phyloP scores from a whole-genome alignment of 1,140 invertebrate genomes.

The Paramacrobiotus metropolitanus region DNA sequence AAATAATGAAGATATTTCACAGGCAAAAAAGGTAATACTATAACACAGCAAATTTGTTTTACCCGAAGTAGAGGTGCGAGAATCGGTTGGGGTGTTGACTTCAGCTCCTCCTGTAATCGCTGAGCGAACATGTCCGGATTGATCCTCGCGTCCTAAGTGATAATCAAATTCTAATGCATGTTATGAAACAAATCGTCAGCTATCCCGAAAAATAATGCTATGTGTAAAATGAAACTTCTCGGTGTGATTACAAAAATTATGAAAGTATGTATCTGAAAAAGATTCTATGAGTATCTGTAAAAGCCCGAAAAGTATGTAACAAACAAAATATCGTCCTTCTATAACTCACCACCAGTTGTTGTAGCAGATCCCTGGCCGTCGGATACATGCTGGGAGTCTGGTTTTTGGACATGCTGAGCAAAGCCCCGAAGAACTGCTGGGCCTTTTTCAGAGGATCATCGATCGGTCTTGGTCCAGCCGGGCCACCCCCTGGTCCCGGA shows the following conservation, averaged over 20 bases:
- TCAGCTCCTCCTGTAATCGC: neutral
- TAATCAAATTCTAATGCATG: too few relatives aligned
- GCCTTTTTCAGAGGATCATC: neutral
- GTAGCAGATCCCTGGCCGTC: neutral
- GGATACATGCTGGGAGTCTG: neutral
- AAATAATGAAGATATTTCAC: too few relatives aligned
- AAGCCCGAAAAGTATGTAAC: neutral
- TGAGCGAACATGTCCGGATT: neutral
- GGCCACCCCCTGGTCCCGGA: too few relatives aligned
- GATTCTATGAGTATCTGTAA: neutral
- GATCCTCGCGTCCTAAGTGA: neutral
- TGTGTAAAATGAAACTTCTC: neutral
- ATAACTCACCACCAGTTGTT: neutral
- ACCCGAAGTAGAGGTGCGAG: neutral
- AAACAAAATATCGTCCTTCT: neutral
- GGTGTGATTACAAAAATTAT: neutral
- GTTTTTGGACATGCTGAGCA: neutral
- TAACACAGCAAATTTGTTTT: too few relatives aligned
- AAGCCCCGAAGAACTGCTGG: neutral
- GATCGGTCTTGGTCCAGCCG: neutral
- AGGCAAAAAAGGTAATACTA: too few relatives aligned
- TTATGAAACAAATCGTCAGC: too few relatives aligned
- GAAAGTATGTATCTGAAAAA: neutral
- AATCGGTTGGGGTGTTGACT: neutral
- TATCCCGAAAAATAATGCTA: too few relatives aligned